Base-by-base conservation (phyloP, 2,888 invertebrate genomes). In the Philhelius pedissequus region DNA sequence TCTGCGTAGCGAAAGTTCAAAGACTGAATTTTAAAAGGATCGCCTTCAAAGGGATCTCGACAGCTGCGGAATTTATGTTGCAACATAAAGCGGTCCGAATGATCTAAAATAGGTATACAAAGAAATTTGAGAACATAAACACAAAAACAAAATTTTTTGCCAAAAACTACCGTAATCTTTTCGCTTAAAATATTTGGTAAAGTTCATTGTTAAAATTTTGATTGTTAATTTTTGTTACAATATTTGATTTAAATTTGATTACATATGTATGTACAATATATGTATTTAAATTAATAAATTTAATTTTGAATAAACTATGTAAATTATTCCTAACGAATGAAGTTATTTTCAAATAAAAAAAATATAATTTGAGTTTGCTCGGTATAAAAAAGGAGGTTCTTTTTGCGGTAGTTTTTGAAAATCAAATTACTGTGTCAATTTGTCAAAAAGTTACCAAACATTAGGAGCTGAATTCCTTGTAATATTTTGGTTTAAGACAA, bases 1-100 rank as follows among this genome's bases (percentile, higher is more conserved):
- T 90, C 89, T 22, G 90, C 90, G 79, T 90, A 90, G 3, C 86
- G 90, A 78, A 90, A 90, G 60, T 89, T 90, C 56, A 89, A 89
- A 45, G 90, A 90, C 54, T 90, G 89, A 69, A 89, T 88, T 88
- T 90, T 90, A 71, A 90, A 90, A 1, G 90, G 90, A 86, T 90
- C 90, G 15, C 88, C 88, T 77, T 87, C 87, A 60, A 90, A 90
- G 8, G 87, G 86, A 83, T 90, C 90, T n/a, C 54, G 22, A 3
- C 62, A 64, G 11, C 35, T 79, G 25, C 22, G 69, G 32, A 50
- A 75, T 74, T 45, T 77, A 56, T 66, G 82, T 52, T 81, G 32
- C 22, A 62, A 54, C 15, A 69, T 50, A 75, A 86, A 86, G 50
- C 87, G 87, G 87, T 88, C 77, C 84, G 87, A 9, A 9, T 81